Base-by-base conservation (phyloP, 2,797 vertebrate species). In the Pteronotus mesoamericanus region DNA sequence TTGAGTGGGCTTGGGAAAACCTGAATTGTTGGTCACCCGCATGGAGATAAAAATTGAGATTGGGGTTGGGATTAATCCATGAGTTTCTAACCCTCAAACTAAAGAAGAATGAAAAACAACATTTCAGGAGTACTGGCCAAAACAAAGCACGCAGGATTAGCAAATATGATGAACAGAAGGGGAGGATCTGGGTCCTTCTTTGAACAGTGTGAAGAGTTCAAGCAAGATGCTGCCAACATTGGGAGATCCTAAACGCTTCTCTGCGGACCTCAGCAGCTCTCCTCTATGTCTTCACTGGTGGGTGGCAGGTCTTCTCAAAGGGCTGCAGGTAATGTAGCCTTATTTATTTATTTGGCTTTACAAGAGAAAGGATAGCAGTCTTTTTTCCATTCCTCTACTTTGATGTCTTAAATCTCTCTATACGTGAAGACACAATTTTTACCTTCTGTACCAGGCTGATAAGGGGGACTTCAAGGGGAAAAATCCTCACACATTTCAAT, bases 401-500 rank as follows among this genome's bases (percentile, higher is more conserved):
- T 97, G 42, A 2, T 96, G 55, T 96, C 89, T 96, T 96, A 91
- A 96, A 83, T 91, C 71, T 90, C 59, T 87, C 95, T 96, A 89
- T 96, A 96, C 95, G 84, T 84, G 68, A 96, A 86, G 97, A 97
- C n/a, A 97, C 94, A 32, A 16, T 64, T 53, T 46, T 97, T 96
- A 71, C 51, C 92, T 97, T 91, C 96, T 98, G 69, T 86, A 97
- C 75, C 83, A 97, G 48, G 34, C 96, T 91, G 83, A 97, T 98
- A 98, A 97, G 93, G 55, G 91, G 91, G 72, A 96, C 84, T 96
- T 97, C 85, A 90, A 92, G n/a, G 48, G 14, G 32, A 68, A 89
- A 94, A 97, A 96, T 91, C 94, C 89, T 97, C 91, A 87, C 37
- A 82, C 39, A 93, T 97, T 97, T 88, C 74, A 97, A 96, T 97